Evolutionary conservation across 2,888 invertebrate species (phyloP).

Genomic region (Cantharis nigra): DNA sequence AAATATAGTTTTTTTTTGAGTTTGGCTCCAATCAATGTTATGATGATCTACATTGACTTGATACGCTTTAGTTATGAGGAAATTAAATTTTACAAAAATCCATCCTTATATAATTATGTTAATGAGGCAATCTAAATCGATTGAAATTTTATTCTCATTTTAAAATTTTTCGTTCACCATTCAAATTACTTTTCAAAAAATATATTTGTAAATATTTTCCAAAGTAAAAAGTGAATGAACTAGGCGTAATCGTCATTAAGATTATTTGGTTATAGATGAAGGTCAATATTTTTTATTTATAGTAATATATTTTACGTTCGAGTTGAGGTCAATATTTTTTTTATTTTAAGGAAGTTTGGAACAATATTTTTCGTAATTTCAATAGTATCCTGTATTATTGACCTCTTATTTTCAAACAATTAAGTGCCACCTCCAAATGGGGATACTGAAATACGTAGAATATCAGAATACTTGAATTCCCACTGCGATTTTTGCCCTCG

Average conservation of each 20-base stretch:
- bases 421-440: no score
- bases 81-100: not conserved
- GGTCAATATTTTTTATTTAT: not conserved
- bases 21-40: not conserved
- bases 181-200: not conserved
- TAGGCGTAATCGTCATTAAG: not conserved
- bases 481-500: no score
- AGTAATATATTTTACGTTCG: no score
- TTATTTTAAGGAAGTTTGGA: no score
- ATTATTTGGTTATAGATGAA: not conserved
- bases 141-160: not conserved
- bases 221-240: not conserved
- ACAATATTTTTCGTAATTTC: no score
- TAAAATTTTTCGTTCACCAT: not conserved
- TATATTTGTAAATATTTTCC: not conserved
- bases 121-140: not conserved
- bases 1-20: not conserved
- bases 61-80: not conserved
- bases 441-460: no score
- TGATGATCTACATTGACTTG: not conserved
- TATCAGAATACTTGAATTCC: no score
- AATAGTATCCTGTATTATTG: no score
- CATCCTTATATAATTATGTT: not conserved
- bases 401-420: no score
- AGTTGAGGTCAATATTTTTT: no score